Evolutionary conservation across 2,797 vertebrate species (phyloP), one percentile per base, ranked within the genome.

Genomic region (Uromys caudimaculatus): DNA sequence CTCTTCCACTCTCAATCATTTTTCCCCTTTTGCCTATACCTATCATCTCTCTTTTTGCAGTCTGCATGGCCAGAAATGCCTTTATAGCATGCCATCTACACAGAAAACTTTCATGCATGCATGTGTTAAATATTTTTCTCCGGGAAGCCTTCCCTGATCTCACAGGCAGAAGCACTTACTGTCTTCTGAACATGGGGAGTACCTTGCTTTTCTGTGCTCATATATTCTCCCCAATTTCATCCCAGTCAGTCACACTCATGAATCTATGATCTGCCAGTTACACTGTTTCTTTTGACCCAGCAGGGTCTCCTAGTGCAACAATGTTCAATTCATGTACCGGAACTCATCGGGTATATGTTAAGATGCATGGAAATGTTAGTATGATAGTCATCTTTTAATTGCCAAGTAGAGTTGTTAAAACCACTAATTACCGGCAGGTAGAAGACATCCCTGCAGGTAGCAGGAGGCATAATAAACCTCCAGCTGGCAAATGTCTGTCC

Each of bases 41-140:
- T 35, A 52, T 17, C 41, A 2, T 27, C 38, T 94, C 64, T 87
- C 9, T 77, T 73, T 50, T 75, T 27, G 21, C 14, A 35, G 19
- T 52, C 67, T 41, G 78, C 3, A 0, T n/a, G 75, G 50, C 17
- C 77, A 77, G 29, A 64, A 64, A 83, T 86, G 52, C n/a, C 77
- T 79, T 56, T 67, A 35, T 13, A 88, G 29, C 10, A 9, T 32
- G n/a, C 29, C 4, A 3, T 89, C 44, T 62, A 14, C 6, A 76
- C n/a, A 12, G 29, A 56, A 44, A 52, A 52, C n/a, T 89, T 54
- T 62, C 60, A 38, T 27, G 7, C 69, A 17, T 41, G 50, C 87
- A 86, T 90, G 9, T 47, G 85, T 85, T 87, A 90, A 92, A 92
- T 32, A 24, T 78, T 96, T 96, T 92, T n/a, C 78, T 94, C 82